A percentile compares a stretch with the other conserved stretches of the same genome.
phyloP scores from a whole-genome alignment of 2,113 vertebrate genomes.

The Patagioenas fasciata region DNA sequence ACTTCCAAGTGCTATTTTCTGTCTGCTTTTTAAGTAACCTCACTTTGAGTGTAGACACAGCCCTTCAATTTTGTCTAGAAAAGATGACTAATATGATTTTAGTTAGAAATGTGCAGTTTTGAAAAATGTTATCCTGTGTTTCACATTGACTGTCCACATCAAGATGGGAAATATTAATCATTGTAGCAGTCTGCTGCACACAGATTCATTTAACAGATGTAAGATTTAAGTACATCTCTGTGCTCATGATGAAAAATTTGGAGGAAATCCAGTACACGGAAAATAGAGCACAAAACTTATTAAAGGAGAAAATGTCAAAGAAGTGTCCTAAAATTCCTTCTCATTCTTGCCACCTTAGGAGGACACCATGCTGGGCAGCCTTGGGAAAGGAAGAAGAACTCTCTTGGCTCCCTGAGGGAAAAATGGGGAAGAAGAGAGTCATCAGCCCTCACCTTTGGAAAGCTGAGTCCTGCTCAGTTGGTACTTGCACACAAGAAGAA shows the following conservation, averaged over 20 bases:
- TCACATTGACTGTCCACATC: slow-evolving; percentile 12
- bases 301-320: background rate
- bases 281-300: background rate
- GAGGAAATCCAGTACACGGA: background rate
- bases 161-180: slow-evolving; percentile 47
- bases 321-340: background rate
- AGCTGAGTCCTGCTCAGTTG: background rate
- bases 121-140: slow-evolving; percentile 26
- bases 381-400: background rate
- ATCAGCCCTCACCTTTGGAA: background rate
- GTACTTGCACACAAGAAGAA: background rate
- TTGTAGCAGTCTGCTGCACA: background rate
- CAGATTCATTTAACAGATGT: slow-evolving; percentile 45
- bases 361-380: background rate
- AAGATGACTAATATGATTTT: slow-evolving; percentile 27
- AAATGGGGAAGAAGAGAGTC: background rate
- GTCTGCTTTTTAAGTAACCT: slow-evolving; percentile 29
- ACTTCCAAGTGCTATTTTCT: background rate
- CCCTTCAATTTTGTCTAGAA: slow-evolving; percentile 41
- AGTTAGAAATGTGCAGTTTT: background rate
- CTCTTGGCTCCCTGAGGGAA: background rate
- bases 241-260: background rate
- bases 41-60: background rate
- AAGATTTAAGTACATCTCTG: background rate
- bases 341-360: background rate